These are phyloP conservation scores for Phrynocephalus guinanensis DNA, from an alignment of 2,797 vertebrate genomes.

Conservation along the genomic window DNA sequence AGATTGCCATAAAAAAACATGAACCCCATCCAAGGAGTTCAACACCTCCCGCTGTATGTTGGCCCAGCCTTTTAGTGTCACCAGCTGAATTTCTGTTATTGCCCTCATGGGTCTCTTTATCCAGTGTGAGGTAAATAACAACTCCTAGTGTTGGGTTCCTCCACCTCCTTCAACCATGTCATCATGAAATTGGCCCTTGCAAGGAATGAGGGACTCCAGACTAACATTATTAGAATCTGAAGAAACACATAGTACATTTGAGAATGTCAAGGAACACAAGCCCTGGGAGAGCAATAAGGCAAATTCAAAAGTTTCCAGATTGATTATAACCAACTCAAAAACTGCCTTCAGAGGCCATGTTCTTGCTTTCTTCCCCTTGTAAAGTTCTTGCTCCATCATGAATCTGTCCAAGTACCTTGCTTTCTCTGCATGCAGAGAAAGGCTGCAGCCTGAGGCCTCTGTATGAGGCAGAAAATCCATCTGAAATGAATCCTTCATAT, in stretches of 20 bases:
- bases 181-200: constrained; percentile 68
- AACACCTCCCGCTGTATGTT: constrained; percentile 66
- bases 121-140: constrained; percentile 70
- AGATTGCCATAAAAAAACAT: constrained; percentile 66
- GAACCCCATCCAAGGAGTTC: constrained; percentile 64
- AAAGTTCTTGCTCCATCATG: constrained; percentile 61
- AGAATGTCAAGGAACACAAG: constrained; percentile 63
- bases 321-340: constrained; percentile 67
- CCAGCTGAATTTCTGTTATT: constrained; percentile 60
- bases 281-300: constrained; percentile 67
- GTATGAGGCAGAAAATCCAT: neutral
- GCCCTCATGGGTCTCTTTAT: constrained; percentile 69
- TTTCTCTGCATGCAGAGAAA: constrained; percentile 47
- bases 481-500: neutral
- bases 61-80: constrained; percentile 67
- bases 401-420: constrained; percentile 52
- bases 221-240: constrained; percentile 56
- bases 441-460: neutral
- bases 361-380: constrained; percentile 59
- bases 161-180: constrained; percentile 65
- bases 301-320: constrained; percentile 73
- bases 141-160: constrained; percentile 67
- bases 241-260: constrained; percentile 65
- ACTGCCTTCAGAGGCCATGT: constrained; percentile 45
- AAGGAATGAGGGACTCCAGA: constrained; percentile 60